A percentile compares a stretch with the other conserved stretches of the same genome.
These are phyloP conservation scores for Panthera uncia DNA, from an alignment of 2,113 vertebrate genomes.

Conservation along the genomic window DNA sequence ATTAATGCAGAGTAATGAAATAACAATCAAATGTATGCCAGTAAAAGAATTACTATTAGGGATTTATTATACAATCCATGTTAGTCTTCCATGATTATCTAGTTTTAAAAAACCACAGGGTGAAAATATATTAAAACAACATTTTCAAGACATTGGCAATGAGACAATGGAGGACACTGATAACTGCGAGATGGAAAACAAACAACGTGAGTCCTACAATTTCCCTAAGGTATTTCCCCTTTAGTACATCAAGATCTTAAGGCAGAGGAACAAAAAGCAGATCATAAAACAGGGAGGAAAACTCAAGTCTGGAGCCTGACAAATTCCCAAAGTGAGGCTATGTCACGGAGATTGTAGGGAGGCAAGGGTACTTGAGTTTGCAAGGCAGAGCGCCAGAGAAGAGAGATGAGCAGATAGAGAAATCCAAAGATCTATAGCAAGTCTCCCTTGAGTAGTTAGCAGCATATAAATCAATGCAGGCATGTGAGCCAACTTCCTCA, in stretches of 20 bases:
- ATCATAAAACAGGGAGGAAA: not conserved
- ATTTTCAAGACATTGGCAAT: not conserved
- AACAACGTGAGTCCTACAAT: not conserved
- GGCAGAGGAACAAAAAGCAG: not conserved
- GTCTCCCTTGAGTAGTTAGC: not conserved
- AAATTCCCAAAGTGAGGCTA: not conserved
- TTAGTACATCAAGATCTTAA: not conserved
- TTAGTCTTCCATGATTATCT: not conserved
- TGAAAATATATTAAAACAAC: not conserved
- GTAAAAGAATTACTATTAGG: not conserved
- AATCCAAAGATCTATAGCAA: not conserved
- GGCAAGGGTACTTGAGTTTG: not conserved
- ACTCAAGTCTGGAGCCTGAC: accelerated
- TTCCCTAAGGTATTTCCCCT: accelerated
- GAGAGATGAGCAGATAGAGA: not conserved
- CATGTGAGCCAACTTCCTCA: accelerated
- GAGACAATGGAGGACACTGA: not conserved
- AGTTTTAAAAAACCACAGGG: not conserved
- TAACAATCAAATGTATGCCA: not conserved
- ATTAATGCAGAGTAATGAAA: not conserved
- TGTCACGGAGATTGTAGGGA: not conserved
- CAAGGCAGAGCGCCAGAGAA: not conserved
- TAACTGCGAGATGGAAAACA: not conserved
- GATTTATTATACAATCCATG: not conserved
- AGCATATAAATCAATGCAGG: not conserved